These are phyloP conservation scores for Saturnia pavonia DNA, from an alignment of 2,888 invertebrate species.

Conservation along the genomic window DNA sequence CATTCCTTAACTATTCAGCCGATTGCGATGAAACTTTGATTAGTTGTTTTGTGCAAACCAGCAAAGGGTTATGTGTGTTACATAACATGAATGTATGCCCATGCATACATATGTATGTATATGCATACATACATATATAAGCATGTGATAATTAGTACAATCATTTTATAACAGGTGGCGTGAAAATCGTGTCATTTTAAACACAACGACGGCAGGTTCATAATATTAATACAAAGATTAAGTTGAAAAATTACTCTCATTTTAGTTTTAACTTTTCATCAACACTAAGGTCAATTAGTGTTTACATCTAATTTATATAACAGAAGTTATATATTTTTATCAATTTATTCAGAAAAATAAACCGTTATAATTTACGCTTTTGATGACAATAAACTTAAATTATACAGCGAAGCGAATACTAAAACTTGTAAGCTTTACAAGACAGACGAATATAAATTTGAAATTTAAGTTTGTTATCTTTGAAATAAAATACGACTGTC, in stretches of 20 bases:
- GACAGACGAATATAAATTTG: not conserved
- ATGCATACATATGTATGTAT: too few relatives aligned
- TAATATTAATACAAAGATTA: not conserved
- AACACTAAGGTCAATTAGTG: not conserved
- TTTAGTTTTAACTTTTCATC: not conserved
- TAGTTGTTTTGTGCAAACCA: too few relatives aligned
- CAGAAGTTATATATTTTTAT: not conserved
- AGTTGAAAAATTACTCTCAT: not conserved
- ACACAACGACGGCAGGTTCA: too few relatives aligned
- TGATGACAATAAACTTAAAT: not conserved
- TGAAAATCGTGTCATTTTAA: too few relatives aligned
- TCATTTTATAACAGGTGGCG: too few relatives aligned
- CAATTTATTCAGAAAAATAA: not conserved
- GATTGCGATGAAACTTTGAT: too few relatives aligned
- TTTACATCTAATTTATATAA: not conserved
- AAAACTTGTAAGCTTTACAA: not conserved
- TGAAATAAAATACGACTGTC: conserved; percentile 1
- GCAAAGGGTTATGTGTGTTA: too few relatives aligned
- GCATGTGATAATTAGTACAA: too few relatives aligned
- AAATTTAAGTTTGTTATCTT: conserved; percentile 4
- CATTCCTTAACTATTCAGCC: too few relatives aligned
- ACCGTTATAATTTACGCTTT: not conserved
- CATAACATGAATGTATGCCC: too few relatives aligned
- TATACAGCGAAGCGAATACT: not conserved
- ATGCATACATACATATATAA: too few relatives aligned